Evolutionary conservation across 2,797 vertebrate species (phyloP).

Genomic region (Pangasius djambal): DNA sequence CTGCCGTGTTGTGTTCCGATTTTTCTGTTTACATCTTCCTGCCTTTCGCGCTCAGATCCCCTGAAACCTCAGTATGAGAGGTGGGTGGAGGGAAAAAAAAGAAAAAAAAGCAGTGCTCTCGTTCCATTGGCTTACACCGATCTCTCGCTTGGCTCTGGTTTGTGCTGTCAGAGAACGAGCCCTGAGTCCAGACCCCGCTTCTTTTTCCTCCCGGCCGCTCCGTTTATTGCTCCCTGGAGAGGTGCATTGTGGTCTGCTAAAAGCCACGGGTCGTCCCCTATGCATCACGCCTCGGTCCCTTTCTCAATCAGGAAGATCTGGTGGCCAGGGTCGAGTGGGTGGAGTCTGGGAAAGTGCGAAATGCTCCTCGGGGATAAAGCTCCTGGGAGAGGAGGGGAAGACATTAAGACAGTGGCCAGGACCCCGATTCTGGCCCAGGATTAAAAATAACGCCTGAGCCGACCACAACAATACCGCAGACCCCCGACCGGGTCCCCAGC

Average conservation of each 20-base stretch:
- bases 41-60: neutral
- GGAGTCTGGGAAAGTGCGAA: constrained; percentile 83
- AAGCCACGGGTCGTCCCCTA: constrained; percentile 66
- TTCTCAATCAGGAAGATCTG: constrained; percentile 62
- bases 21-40: constrained; percentile 15
- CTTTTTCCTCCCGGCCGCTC: constrained; percentile 64
- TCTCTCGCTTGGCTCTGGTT: constrained; percentile 37
- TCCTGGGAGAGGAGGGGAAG: constrained; percentile 68
- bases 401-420: constrained; percentile 66
- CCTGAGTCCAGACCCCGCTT: constrained; percentile 64
- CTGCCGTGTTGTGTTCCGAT: constrained; percentile 12
- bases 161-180: constrained; percentile 33
- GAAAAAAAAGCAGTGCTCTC: neutral
- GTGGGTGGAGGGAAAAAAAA: neutral
- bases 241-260: constrained; percentile 72
- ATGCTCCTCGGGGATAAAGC: constrained; percentile 61
- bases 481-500: constrained; percentile 50
- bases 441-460: constrained; percentile 68
- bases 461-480: constrained; percentile 68
- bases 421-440: constrained; percentile 58
- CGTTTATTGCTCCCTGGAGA: constrained; percentile 73
- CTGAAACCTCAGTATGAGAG: neutral
- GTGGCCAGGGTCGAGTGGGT: constrained; percentile 66
- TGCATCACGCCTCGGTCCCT: constrained; percentile 62
- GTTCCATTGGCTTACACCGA: constrained; percentile 30